Conservation (phyloP, 2,888 invertebrate species). For the Mythimna vitellina region DNA sequence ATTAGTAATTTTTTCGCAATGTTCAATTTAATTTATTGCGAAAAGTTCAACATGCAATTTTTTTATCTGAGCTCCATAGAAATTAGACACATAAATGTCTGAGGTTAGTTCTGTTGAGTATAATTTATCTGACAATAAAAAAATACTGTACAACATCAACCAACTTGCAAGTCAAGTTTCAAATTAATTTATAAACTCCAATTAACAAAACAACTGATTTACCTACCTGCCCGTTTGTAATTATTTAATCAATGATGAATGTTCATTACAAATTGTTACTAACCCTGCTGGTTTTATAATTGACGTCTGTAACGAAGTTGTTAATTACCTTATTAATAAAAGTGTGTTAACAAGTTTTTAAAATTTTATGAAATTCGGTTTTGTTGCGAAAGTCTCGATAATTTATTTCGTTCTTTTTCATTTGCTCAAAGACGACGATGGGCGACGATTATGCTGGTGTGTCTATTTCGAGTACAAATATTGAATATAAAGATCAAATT, state of each 20-base stretch:
- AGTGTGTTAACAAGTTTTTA: background rate
- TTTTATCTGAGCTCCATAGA: too few species aligned
- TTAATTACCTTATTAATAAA: constrained; percentile 22
- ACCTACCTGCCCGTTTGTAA: background rate
- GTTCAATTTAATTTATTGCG: too few species aligned
- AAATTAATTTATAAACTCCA: constrained; percentile 2
- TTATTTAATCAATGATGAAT: constrained; percentile 33
- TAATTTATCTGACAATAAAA: constrained; percentile 5
- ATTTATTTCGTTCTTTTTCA: too few species aligned
- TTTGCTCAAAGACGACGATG: too few species aligned
- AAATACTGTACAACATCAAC: background rate
- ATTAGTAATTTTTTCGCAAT: too few species aligned
- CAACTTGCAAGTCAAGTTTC: constrained; percentile 1
- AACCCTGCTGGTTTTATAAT: constrained; percentile 23
- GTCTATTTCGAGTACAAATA: too few species aligned
- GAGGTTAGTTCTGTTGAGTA: background rate
- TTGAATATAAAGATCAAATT: background rate
- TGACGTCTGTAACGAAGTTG: constrained; percentile 18
- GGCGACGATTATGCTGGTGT: too few species aligned
- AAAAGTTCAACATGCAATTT: too few species aligned
- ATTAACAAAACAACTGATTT: constrained; percentile 2
- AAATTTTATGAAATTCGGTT: background rate
- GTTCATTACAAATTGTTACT: constrained; percentile 17
- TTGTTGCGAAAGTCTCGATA: background rate
- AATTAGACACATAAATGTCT: background rate